Evolutionary conservation across 2,797 vertebrate genomes (phyloP).

Genomic region (Siniperca obscura): DNA sequence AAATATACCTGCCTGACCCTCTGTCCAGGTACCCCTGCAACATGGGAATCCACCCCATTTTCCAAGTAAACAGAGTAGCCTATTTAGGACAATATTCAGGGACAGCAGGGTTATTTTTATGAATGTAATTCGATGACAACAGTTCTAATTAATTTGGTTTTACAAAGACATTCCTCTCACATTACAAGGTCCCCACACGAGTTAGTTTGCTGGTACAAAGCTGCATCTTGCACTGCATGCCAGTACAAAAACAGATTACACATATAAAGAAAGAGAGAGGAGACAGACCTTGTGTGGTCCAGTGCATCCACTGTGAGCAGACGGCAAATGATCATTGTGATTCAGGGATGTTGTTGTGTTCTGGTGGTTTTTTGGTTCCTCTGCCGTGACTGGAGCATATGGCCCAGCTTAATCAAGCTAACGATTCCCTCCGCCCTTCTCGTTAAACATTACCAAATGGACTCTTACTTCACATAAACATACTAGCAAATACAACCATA

Average conservation of each 20-base stretch:
- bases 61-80: neutral
- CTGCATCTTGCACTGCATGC: conserved; percentile 1
- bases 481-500: conserved; percentile 32
- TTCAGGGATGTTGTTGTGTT: conserved; percentile 69
- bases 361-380: conserved; percentile 59
- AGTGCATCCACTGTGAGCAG: conserved; percentile 70
- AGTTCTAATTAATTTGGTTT: neutral
- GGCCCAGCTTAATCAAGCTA: conserved; percentile 79
- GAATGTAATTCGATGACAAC: neutral
- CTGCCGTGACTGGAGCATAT: conserved; percentile 71
- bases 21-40: neutral
- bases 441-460: conserved; percentile 60
- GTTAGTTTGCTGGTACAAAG: conserved; percentile 34
- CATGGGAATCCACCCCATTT: neutral
- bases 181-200: neutral
- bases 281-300: conserved; percentile 46
- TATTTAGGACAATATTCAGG: neutral
- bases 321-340: conserved; percentile 78
- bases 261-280: conserved; percentile 30
- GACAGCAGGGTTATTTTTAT: neutral
- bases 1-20: neutral
- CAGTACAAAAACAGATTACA: conserved; percentile 23
- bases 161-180: neutral
- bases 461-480: conserved; percentile 38
- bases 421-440: conserved; percentile 68